Base-by-base conservation (phyloP, 2,113 vertebrate species). In the Talpa occidentalis region DNA sequence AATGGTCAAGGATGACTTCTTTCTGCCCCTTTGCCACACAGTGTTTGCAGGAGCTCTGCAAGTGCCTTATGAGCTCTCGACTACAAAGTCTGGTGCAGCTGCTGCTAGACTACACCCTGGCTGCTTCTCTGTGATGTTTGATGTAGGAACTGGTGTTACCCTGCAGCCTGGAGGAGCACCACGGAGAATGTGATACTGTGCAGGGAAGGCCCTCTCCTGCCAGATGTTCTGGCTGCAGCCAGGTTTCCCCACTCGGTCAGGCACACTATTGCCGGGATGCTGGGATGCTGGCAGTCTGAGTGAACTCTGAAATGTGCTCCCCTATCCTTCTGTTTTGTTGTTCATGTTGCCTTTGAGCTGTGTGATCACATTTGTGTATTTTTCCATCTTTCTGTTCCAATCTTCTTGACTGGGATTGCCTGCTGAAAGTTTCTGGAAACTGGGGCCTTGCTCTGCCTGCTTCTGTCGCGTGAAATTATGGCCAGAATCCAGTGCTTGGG, bases 301-400 rank as follows among this genome's bases (percentile, higher is more conserved):
- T 52, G 10, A 9, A 44, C 52, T 62, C 64, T 52, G 49, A 30
- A 22, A 56, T 8, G 35, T 1, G 0, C 73, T 44, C 66, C 3
- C 19, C 1, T 56, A 37, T 22, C 66, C 28, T 24, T 44, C 72
- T 70, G 40, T 67, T 81, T 69, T 90, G 66, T 85, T 86, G 83
- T 54, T 91, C 32, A 19, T n/a, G 59, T 69, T 84, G 88, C 72
- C 54, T 92, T 59, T 67, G 24, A 26, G 37, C 54, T 70, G 8
- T 69, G 40, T 47, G 59, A 52, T 62, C 37, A 22, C 62, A 28
- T 87, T 77, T 84, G 67, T 92, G n/a, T 96, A 44, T 94, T 93
- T 94, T 94, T 86, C 81, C 42, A 9, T 30, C 59, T 35, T 87
- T 30, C 22, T 80, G 24, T 88, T 94, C 32, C 70, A 28, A 6